Percentiles rank a stretch among this genome's conserved stretches.
Evolutionary conservation across 2,888 invertebrate genomes (phyloP).

Genomic region (Erynnis tages): DNA sequence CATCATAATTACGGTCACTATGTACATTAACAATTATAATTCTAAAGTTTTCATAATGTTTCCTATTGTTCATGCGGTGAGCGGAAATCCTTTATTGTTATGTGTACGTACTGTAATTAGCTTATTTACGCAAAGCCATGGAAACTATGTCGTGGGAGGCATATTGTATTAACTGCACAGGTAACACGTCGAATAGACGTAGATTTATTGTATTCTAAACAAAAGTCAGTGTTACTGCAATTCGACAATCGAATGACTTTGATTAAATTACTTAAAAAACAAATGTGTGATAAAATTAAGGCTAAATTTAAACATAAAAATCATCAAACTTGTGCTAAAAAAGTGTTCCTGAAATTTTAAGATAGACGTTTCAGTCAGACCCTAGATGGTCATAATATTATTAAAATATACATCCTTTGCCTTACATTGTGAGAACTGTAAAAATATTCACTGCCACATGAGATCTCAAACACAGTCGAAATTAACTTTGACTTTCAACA

Average conservation of each 20-base stretch:
- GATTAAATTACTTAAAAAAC: background rate
- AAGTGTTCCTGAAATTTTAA: background rate
- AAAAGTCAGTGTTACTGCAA: conserved; percentile 1
- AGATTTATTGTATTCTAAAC: conserved; percentile 11
- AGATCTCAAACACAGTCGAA: no score
- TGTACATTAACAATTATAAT: conserved; percentile 19
- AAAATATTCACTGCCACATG: no score
- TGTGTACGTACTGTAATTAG: conserved; percentile 64
- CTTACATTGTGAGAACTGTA: no score
- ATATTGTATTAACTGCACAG: conserved; percentile 52
- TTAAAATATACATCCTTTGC: no score
- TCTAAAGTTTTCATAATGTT: conserved; percentile 40
- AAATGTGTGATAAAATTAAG: background rate
- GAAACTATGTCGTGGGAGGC: conserved; percentile 74
- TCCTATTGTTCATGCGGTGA: conserved; percentile 44
- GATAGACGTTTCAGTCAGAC: no score
- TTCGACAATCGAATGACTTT: background rate
- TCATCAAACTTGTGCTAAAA: no score
- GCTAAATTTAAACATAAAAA: no score
- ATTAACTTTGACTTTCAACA: no score
- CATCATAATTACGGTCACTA: conserved; percentile 22
- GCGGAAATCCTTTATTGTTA: conserved; percentile 61
- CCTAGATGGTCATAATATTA: no score
- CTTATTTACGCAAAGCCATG: conserved; percentile 72
- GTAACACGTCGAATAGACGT: conserved; percentile 7